These are phyloP conservation scores for Micromys minutus DNA, from an alignment of 2,113 vertebrate species.

Conservation along the genomic window DNA sequence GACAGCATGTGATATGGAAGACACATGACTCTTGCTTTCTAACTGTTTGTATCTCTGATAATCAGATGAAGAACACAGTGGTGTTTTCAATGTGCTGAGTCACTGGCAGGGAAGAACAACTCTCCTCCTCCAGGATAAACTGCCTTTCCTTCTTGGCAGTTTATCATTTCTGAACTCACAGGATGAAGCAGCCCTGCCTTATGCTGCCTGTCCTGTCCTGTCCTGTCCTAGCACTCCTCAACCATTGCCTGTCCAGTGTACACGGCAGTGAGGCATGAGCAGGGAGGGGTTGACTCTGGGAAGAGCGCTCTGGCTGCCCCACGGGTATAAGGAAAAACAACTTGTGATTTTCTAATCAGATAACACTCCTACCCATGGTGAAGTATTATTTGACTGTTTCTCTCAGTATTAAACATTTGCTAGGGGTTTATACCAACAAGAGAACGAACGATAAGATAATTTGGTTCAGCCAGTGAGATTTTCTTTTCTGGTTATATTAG, in stretches of 20 bases:
- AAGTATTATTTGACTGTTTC: conserved; percentile 25
- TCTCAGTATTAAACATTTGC: conserved; percentile 41
- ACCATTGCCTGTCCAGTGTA: background rate
- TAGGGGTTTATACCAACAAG: conserved; percentile 18
- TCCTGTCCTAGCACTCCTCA: background rate
- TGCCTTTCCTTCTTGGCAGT: background rate
- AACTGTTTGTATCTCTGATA: conserved; percentile 38
- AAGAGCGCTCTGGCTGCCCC: background rate
- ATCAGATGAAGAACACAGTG: background rate
- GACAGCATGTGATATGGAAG: background rate
- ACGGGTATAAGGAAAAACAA: background rate
- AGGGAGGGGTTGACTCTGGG: conserved; percentile 36
- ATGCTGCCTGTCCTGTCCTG: background rate
- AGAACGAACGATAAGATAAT: conserved; percentile 48
- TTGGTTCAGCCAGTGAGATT: background rate
- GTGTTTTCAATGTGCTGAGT: conserved; percentile 8
- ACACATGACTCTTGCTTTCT: background rate
- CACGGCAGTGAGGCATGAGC: background rate
- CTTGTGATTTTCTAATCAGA: conserved; percentile 5
- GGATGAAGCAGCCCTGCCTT: background rate
- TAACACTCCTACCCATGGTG: conserved; percentile 23
- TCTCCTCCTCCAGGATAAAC: background rate
- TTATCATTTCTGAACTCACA: background rate
- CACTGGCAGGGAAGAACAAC: conserved; percentile 16
- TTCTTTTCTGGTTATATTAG: background rate